Base-by-base conservation (phyloP, 2,888 invertebrate genomes). In the Polymixis lichenea region DNA sequence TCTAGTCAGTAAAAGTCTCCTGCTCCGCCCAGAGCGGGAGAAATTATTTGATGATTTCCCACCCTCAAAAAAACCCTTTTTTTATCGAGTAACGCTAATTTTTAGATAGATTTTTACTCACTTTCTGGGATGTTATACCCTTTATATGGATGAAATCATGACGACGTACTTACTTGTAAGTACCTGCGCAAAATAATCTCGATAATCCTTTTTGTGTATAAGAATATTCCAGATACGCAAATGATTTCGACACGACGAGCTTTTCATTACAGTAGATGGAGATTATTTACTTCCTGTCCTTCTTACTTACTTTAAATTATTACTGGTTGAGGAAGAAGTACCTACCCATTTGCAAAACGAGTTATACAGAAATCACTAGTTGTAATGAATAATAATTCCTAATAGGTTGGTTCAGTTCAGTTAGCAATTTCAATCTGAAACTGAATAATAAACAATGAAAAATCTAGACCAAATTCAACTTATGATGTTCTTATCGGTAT, bases 161-260 rank as follows among this genome's bases (percentile, higher is more conserved):
- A 55, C 22, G 22, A 25, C 25, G 15, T 53, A 32, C 17, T 11
- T 19, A 46, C 22, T 11, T 19, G 19, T 74, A 58, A 25, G 13
- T 65, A 25, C n/a, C n/a, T n/a, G n/a, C 9, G 22, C 56, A 46
- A 65, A 25, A 76, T 75, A 55, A 76, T 76, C 46, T 61, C 9
- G 25, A 46, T 61, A 32, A 67, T 76, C 53, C 46, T 28, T 75
- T 73, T 60, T 72, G 53, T 55, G 9, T 28, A 38, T 28, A 38
- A 43, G 15, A 43, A 51, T 66, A 61, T 73, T 55, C n/a, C 19
- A 55, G 28, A 28, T 51, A 51, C 25, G 8, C 38, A 51, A 62
- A 78, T 38, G 19, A 51, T 49, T n/a, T 62, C 13, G 19, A 65
- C 25, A 32, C 17, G 22, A 66, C 7, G 13, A 51, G 13, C 0